A percentile compares a stretch with the other conserved stretches of the same genome.
Evolutionary conservation across 2,888 invertebrate genomes (phyloP).

Genomic region (Himalopsyche tibetana): DNA sequence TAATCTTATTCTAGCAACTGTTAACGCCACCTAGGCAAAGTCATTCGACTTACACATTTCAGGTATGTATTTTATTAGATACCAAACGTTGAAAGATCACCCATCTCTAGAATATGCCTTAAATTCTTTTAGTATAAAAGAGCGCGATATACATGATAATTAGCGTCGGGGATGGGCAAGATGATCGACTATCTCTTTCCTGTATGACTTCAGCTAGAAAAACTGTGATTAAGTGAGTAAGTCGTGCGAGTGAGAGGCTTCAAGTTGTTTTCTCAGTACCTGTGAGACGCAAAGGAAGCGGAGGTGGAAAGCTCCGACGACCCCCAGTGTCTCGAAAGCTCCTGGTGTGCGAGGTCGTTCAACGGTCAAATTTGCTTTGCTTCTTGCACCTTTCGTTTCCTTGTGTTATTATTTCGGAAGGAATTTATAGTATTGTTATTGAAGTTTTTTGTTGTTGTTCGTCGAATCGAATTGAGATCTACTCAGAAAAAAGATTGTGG

Average conservation of each 20-base stretch:
- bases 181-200: constrained; percentile 11
- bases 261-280: constrained; percentile 31
- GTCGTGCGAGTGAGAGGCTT: constrained; percentile 18
- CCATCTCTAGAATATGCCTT: background rate
- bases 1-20: background rate
- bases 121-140: background rate
- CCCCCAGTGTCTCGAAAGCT: constrained; percentile 40
- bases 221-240: background rate
- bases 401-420: constrained; percentile 21
- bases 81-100: background rate
- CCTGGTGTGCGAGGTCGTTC: background rate
- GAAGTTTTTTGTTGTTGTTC: background rate
- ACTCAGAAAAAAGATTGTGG: constrained; percentile 2
- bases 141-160: background rate
- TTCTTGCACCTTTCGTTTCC: background rate
- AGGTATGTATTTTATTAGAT: background rate
- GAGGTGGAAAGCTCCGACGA: constrained; percentile 39
- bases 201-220: background rate
- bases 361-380: background rate
- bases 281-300: constrained; percentile 5
- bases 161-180: constrained; percentile 3
- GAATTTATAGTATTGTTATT: constrained; percentile 18
- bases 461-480: background rate
- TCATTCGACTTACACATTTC: background rate
- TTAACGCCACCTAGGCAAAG: constrained; percentile 2